Evolutionary conservation across 1,140 invertebrate species (phyloP).

Genomic region (Macrotrachela quadricornifera): DNA sequence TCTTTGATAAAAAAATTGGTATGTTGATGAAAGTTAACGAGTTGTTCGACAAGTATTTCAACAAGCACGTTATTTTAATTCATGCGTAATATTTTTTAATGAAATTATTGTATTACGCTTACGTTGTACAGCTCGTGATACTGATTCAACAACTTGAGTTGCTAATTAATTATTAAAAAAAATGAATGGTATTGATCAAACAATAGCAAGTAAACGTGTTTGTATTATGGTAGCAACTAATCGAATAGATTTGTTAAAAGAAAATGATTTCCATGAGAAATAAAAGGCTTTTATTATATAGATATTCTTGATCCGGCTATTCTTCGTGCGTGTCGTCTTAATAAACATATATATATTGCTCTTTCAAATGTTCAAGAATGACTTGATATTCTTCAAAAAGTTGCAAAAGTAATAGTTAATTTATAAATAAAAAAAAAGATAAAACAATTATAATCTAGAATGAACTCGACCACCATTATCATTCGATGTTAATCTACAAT

Average conservation of each 20-base stretch:
- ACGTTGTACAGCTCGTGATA: slow-evolving; percentile 40
- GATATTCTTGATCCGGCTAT: slow-evolving; percentile 92
- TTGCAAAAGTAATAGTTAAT: background rate
- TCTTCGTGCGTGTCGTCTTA: slow-evolving; percentile 70
- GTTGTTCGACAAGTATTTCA: slow-evolving; percentile 82
- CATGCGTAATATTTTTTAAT: slow-evolving; percentile 98
- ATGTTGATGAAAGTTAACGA: slow-evolving; percentile 93
- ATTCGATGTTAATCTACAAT: no score
- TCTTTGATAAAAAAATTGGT: slow-evolving; percentile 37
- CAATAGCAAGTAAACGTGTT: slow-evolving; percentile 56
- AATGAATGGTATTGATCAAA: slow-evolving; percentile 90
- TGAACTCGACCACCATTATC: no score
- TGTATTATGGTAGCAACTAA: slow-evolving; percentile 89
- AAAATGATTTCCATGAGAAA: background rate
- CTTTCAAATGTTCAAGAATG: slow-evolving; percentile 57
- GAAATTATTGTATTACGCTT: slow-evolving; percentile 92
- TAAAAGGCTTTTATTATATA: slow-evolving; percentile 8
- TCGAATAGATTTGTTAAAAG: slow-evolving; percentile 40
- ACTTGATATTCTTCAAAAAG: slow-evolving; percentile 51
- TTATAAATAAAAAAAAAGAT: no score
- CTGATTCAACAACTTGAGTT: slow-evolving; percentile 36
- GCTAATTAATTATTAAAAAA: slow-evolving; percentile 92
- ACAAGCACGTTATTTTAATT: slow-evolving; percentile 70
- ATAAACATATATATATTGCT: slow-evolving; percentile 78
- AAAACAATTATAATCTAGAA: no score